A percentile compares a stretch with the other conserved stretches of the same genome.
These are phyloP conservation scores for Lissocephala sabroskyi DNA, from an alignment of 2,888 invertebrate genomes.

Conservation along the genomic window DNA sequence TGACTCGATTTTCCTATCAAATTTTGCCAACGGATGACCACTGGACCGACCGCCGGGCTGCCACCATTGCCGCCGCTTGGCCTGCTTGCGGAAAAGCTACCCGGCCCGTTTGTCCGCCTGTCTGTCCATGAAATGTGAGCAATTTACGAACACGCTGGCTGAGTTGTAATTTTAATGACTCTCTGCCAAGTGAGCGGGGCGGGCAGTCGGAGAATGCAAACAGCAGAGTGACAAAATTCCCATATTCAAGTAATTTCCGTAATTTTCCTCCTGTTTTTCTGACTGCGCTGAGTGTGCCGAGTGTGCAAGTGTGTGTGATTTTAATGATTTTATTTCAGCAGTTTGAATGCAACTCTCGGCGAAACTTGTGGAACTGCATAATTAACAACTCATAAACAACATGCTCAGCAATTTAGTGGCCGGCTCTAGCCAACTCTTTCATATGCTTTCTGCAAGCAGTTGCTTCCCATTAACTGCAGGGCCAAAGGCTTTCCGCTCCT, in stretches of 20 bases:
- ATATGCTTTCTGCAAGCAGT: too few species aligned
- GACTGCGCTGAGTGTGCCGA: too few species aligned
- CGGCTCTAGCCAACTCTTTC: too few species aligned
- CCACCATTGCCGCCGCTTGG: too few species aligned
- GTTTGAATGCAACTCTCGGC: conserved; percentile 9
- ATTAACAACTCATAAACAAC: conserved; percentile 20
- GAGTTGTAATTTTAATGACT: conserved; percentile 38
- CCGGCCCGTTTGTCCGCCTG: background rate
- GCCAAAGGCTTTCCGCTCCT: too few species aligned
- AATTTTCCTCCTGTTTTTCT: conserved; percentile 1
- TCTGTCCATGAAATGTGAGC: conserved; percentile 17
- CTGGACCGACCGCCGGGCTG: too few species aligned
- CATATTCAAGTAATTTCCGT: conserved; percentile 5
- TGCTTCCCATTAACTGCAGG: too few species aligned
- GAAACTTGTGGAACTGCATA: conserved; percentile 17
- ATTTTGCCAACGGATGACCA: too few species aligned
- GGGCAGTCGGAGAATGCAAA: conserved; percentile 29
- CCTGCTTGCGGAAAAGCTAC: too few species aligned
- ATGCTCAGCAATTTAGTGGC: conserved; percentile 15
- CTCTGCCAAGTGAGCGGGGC: too few species aligned
- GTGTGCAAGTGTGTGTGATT: too few species aligned
- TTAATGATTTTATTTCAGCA: conserved; percentile 5
- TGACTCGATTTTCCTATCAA: too few species aligned
- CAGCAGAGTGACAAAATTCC: conserved; percentile 22
- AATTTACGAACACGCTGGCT: conserved; percentile 34